Percentiles rank a stretch among this genome's conserved stretches.
phyloP scores from a whole-genome alignment of 1,140 invertebrate genomes.

The Tetragonula clypearis region DNA sequence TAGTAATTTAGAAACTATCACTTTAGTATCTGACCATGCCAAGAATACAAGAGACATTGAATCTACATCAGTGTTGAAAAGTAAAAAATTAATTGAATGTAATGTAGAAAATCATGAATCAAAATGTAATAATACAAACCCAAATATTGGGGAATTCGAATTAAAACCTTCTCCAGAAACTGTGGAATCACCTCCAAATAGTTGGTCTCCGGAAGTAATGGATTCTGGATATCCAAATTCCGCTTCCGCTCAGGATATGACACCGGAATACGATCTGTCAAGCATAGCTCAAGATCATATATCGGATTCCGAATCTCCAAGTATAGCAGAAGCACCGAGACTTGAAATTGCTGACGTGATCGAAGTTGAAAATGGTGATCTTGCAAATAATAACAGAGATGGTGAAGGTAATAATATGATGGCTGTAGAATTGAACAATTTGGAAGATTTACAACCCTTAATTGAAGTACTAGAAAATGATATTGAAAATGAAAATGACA shows the following conservation, averaged over 20 bases:
- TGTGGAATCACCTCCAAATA: conserved; percentile 64
- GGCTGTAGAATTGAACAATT: conserved; percentile 59
- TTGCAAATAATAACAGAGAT: conserved; percentile 83
- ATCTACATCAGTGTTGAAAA: conserved; percentile 30
- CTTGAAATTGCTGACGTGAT: conserved; percentile 63
- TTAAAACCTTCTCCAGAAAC: conserved; percentile 46
- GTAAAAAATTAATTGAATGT: conserved; percentile 14
- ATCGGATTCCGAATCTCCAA: conserved; percentile 70
- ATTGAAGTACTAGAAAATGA: conserved; percentile 72
- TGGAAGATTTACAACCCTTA: conserved; percentile 68
- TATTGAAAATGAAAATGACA: conserved; percentile 77
- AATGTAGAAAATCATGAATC: background rate
- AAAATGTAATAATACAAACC: conserved; percentile 20
- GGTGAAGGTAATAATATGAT: conserved; percentile 82
- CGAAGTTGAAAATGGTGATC: conserved; percentile 82
- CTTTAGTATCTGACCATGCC: background rate
- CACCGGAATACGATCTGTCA: conserved; percentile 71
- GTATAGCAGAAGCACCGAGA: conserved; percentile 65
- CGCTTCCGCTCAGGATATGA: conserved; percentile 76
- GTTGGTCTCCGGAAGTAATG: conserved; percentile 73
- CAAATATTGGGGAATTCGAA: conserved; percentile 42
- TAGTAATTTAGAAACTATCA: conserved; percentile 26
- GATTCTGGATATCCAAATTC: conserved; percentile 83
- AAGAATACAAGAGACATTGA: conserved; percentile 22
- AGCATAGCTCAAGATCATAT: conserved; percentile 69